Base-by-base conservation (phyloP, 1,140 invertebrate species). In the Drosophila santomea region DNA sequence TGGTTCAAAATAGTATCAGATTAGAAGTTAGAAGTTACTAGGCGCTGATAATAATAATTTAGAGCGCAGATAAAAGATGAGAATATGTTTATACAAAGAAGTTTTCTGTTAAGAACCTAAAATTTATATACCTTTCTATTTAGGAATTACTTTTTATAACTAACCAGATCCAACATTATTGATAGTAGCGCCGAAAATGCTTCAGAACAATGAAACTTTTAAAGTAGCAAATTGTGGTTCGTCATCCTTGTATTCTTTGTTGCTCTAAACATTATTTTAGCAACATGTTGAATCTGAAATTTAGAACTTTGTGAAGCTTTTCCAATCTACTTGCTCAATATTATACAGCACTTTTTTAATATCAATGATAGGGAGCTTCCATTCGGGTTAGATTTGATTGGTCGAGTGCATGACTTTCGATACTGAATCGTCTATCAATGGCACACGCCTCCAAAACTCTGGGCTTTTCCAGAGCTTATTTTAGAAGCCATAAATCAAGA, bases 401-500 rank as follows among this genome's bases (percentile, higher is more conserved):
- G 67, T 25, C 64, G 12, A 35, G 47, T 52, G 60, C 10, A 54
- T 68, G 64, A 66, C 45, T 52, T 35, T 66, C 45, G 6, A 44
- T 32, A 52, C 20, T 51, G 20, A n/a, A 8, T 14, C 0, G 0
- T n/a, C 63, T 57, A 71, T 71, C 41, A 47, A 48, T 71, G 64
- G 67, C 51, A 32, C 67, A 71, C 67, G 67, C 67, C 67, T 71
- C 64, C 51, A 41, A 58, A 71, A 58, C 14, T 58, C 28, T n/a
- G 17, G 35, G 64, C 36, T 28, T 71, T 69, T 58, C 44, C 66
- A 58, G 52, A 36, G 28, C 44, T 50, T 71, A 20, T 41, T 17
- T 32, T 71, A 71, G n/a, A 35, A 11, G 52, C 36, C 15, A 20
- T 71, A 71, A 71, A 71, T 71, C 10, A 57, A 11, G 11, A 69